These are phyloP conservation scores for Apolygus lucorum DNA, from an alignment of 1,140 invertebrate genomes.

Conservation along the genomic window DNA sequence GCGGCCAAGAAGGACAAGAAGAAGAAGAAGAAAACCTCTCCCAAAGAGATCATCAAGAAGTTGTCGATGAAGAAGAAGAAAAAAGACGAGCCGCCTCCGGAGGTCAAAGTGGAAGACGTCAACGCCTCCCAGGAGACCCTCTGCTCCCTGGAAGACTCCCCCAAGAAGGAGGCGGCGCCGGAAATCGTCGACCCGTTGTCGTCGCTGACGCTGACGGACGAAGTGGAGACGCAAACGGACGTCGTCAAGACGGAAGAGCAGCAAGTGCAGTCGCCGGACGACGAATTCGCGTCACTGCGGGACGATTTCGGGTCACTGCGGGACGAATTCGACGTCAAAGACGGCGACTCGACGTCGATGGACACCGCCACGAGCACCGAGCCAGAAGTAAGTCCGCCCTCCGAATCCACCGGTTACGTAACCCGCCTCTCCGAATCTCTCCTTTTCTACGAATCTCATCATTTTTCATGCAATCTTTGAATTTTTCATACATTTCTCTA, in stretches of 20 bases:
- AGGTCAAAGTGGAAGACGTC: neutral
- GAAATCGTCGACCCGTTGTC: neutral
- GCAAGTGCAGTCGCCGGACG: slow-evolving; percentile 1
- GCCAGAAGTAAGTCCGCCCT: slow-evolving; percentile 27
- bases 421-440: too few species aligned
- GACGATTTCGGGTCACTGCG: slow-evolving; percentile 39
- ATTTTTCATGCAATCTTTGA: too few species aligned
- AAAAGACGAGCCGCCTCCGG: neutral
- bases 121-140: neutral
- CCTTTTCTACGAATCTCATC: too few species aligned
- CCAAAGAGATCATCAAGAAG: neutral
- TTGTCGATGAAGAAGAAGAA: neutral
- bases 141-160: neutral
- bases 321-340: slow-evolving; percentile 34
- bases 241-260: slow-evolving; percentile 5
- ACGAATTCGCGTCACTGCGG: neutral
- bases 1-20: neutral
- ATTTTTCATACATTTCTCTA: too few species aligned
- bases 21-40: neutral
- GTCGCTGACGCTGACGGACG: slow-evolving; percentile 1
- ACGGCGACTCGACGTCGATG: slow-evolving; percentile 31
- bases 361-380: slow-evolving; percentile 39
- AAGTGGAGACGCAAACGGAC: slow-evolving; percentile 8
- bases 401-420: too few species aligned
- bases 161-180: neutral